Conservation (phyloP, 2,888 invertebrate genomes). For the Eristalis arbustorum region DNA sequence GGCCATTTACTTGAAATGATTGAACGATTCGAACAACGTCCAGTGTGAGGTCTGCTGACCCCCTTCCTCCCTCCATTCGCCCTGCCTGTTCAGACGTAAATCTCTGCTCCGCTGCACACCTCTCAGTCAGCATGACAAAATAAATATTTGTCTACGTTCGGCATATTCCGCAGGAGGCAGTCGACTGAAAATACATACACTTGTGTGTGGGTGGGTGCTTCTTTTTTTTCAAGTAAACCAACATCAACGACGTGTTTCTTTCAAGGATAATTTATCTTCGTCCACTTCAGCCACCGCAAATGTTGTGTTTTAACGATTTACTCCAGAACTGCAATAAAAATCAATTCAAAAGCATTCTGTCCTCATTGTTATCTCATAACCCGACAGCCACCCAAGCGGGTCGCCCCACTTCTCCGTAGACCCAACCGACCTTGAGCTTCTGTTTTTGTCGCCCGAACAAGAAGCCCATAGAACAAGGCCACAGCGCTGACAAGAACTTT, state of each 20-base stretch:
- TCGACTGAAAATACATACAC: too few species aligned
- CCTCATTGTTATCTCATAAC: not conserved
- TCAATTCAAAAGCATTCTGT: constrained; percentile 9
- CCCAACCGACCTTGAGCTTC: constrained; percentile 15
- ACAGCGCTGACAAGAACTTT: constrained; percentile 33
- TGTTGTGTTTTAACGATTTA: not conserved
- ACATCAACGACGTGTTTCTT: not conserved
- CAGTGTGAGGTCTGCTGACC: too few species aligned
- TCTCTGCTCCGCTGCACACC: too few species aligned
- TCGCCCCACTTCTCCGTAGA: not conserved
- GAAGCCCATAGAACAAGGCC: not conserved
- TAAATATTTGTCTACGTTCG: too few species aligned
- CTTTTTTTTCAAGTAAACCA: too few species aligned
- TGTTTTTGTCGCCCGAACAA: not conserved
- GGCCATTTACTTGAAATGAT: too few species aligned
- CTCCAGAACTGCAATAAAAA: not conserved
- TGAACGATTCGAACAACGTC: too few species aligned
- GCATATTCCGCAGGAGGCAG: too few species aligned
- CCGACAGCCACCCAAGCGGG: not conserved
- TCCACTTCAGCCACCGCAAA: not conserved
- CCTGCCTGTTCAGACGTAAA: too few species aligned
- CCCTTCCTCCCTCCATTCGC: too few species aligned
- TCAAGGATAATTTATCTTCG: not conserved
- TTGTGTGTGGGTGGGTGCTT: too few species aligned
- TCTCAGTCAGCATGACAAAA: too few species aligned